Evolutionary conservation across 2,888 invertebrate species (phyloP).

Genomic region (Caenorhabditis sp.): DNA sequence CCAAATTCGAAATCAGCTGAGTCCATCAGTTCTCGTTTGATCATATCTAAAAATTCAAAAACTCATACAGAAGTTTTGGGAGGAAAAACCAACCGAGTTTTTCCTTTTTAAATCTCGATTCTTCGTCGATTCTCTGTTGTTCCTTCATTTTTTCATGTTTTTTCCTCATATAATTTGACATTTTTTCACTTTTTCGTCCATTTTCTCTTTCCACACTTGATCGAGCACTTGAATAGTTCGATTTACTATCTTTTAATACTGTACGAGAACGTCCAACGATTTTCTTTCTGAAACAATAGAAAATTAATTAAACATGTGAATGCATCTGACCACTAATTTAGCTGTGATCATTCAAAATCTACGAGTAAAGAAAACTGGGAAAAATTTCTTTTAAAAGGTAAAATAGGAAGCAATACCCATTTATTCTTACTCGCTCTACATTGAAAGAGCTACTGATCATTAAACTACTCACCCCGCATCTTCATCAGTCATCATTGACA

Average conservation of each 20-base stretch:
- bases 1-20: slow-evolving; percentile 5
- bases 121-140: slow-evolving; percentile 19
- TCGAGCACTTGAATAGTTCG: slow-evolving; percentile 17
- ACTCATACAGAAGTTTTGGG: too few species aligned
- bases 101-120: slow-evolving; percentile 1
- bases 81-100: neutral
- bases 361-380: too few species aligned
- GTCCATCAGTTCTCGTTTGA: slow-evolving; percentile 14
- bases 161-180: slow-evolving; percentile 51
- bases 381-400: too few species aligned
- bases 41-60: neutral
- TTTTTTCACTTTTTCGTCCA: slow-evolving; percentile 6
- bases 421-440: too few species aligned
- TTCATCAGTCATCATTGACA: slow-evolving; percentile 28
- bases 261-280: neutral
- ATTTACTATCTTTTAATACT: neutral
- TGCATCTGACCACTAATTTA: too few species aligned
- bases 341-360: too few species aligned
- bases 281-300: neutral
- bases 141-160: slow-evolving; percentile 35
- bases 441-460: too few species aligned
- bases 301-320: neutral
- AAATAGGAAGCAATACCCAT: too few species aligned
- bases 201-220: slow-evolving; percentile 22
- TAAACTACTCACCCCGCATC: slow-evolving; percentile 7